Evolutionary conservation across 2,888 invertebrate genomes (phyloP).

Genomic region (Proisotoma minuta): DNA sequence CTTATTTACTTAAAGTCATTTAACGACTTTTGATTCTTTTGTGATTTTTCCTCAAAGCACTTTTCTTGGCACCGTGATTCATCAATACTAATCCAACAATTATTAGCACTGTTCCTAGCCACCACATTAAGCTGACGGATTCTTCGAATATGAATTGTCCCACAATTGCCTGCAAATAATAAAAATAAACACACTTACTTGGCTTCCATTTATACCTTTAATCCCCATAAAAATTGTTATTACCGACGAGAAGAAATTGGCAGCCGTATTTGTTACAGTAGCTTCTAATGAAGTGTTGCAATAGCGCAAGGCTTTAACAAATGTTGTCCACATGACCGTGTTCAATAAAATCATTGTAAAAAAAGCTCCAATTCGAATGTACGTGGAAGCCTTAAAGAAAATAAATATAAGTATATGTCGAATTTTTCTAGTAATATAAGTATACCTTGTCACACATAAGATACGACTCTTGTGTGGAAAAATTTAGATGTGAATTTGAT

Average conservation of each 20-base stretch:
- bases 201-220: not conserved
- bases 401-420: too few species aligned
- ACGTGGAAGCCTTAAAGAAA: conserved; percentile 48
- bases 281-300: conserved; percentile 53
- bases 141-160: conserved; percentile 68
- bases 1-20: not conserved
- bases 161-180: conserved; percentile 62
- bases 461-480: conserved; percentile 29
- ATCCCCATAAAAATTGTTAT: not conserved
- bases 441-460: conserved; percentile 37
- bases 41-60: not conserved
- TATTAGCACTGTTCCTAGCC: conserved; percentile 66
- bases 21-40: conserved; percentile 6
- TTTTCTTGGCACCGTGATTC: conserved; percentile 32
- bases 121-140: conserved; percentile 64
- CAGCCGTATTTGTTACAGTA: conserved; percentile 53
- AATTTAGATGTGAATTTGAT: conserved; percentile 26
- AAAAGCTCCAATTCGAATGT: conserved; percentile 50
- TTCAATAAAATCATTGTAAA: conserved; percentile 52
- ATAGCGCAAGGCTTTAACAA: conserved; percentile 53
- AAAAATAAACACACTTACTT: conserved; percentile 23
- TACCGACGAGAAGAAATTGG: conserved; percentile 54
- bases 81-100: conserved; percentile 66
- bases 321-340: conserved; percentile 54
- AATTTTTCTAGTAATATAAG: not conserved